phyloP scores from a whole-genome alignment of 2,888 invertebrate genomes.

The Lepidonotus clava region DNA sequence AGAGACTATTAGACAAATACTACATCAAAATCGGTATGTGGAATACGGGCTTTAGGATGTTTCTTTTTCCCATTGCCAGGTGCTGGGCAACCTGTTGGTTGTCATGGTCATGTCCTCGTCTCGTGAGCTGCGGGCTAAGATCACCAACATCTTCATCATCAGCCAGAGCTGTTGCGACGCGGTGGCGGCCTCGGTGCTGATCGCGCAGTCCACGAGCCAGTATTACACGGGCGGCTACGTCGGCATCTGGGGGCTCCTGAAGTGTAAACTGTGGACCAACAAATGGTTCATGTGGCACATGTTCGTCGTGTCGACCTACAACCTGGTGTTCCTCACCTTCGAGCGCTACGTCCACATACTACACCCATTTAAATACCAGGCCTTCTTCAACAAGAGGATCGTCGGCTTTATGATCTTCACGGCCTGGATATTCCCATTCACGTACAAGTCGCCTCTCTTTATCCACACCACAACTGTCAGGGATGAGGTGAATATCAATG shows the following conservation, averaged over 20 bases:
- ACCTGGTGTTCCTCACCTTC: conserved; percentile 45
- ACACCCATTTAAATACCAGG: conserved; percentile 17
- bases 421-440: neutral
- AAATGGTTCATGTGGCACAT: conserved; percentile 49
- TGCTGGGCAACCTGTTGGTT: conserved; percentile 1
- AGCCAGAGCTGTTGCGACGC: conserved; percentile 6
- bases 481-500: neutral
- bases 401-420: neutral
- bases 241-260: conserved; percentile 8
- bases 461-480: conserved; percentile 26
- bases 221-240: conserved; percentile 18
- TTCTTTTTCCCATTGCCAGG: too few relatives aligned
- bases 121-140: neutral
- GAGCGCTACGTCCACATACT: conserved; percentile 34
- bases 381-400: conserved; percentile 25
- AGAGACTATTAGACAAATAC: too few relatives aligned
- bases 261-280: conserved; percentile 25
- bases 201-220: conserved; percentile 36
- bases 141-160: conserved; percentile 41
- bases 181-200: conserved; percentile 3
- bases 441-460: conserved; percentile 22
- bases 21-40: too few relatives aligned
- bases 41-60: too few relatives aligned
- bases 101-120: neutral
- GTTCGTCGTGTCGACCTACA: conserved; percentile 39